These are phyloP conservation scores for silkworm (Bombyx mori) DNA, from an alignment of 1,140 invertebrate species.

Conservation along the genomic window DNA sequence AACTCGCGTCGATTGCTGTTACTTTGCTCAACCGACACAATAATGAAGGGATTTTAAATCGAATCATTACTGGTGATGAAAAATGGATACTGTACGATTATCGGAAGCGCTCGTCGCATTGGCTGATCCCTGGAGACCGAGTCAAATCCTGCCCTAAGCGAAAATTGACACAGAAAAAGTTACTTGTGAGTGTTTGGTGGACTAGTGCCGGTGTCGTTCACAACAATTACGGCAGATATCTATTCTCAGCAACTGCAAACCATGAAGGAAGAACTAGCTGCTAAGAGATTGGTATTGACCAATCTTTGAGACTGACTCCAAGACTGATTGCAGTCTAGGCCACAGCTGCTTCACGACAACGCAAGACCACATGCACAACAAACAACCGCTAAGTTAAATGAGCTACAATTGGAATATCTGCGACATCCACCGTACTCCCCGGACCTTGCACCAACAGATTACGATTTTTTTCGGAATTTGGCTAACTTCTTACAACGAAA, in stretches of 20 bases:
- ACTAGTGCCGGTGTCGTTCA: background rate
- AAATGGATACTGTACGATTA: too few species aligned
- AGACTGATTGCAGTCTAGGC: background rate
- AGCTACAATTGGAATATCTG: background rate
- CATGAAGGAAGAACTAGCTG: background rate
- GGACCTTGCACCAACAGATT: constrained; percentile 2
- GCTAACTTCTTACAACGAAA: background rate
- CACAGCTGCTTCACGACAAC: background rate
- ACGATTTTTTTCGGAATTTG: constrained; percentile 1
- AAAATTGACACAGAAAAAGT: too few species aligned
- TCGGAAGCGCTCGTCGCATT: background rate
- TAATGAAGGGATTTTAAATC: too few species aligned
- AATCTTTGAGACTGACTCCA: background rate
- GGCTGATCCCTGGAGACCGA: too few species aligned
- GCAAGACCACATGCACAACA: background rate
- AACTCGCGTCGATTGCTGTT: too few species aligned
- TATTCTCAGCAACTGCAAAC: background rate
- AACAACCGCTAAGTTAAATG: background rate
- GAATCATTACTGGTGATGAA: too few species aligned
- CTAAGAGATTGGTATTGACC: background rate
- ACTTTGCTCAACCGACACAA: too few species aligned
- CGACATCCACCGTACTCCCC: background rate
- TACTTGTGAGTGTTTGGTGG: too few species aligned
- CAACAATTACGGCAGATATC: background rate
- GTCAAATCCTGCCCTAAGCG: too few species aligned